A percentile compares a stretch with the other conserved stretches of the same genome.
phyloP scores from a whole-genome alignment of 2,888 invertebrate genomes.

The Amiota mariae region DNA sequence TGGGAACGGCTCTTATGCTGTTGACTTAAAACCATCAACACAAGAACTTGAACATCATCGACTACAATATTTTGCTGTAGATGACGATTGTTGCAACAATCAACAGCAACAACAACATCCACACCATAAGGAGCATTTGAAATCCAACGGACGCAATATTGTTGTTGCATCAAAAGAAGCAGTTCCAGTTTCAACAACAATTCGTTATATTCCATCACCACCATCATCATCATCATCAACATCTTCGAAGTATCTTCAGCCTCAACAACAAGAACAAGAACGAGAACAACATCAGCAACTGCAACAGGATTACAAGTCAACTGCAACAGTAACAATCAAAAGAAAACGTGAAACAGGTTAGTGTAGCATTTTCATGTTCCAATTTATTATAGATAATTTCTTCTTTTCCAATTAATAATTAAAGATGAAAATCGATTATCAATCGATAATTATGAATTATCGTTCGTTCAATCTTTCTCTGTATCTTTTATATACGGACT shows the following conservation, averaged over 20 bases:
- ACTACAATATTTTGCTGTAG: not conserved
- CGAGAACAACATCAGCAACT: conserved; percentile 46
- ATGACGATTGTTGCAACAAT: conserved; percentile 27
- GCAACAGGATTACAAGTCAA: conserved; percentile 45
- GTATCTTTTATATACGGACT: not conserved
- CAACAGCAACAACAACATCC: conserved; percentile 36
- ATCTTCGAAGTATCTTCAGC: conserved; percentile 41
- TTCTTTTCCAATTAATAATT: too few relatives aligned
- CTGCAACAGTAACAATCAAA: conserved; percentile 52
- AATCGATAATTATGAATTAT: conserved; percentile 12
- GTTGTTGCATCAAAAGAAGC: conserved; percentile 28
- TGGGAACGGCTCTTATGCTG: conserved; percentile 35
- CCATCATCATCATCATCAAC: conserved; percentile 41
- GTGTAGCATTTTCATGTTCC: conserved; percentile 32
- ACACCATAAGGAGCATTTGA: conserved; percentile 41
- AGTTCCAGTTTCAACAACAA: conserved; percentile 35
- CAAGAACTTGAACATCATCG: conserved; percentile 45
- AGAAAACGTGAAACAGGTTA: conserved; percentile 63
- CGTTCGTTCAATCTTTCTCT: not conserved
- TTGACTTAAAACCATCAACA: conserved; percentile 45
- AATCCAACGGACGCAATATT: conserved; percentile 31
- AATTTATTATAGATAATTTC: conserved; percentile 21
- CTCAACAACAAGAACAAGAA: conserved; percentile 35
- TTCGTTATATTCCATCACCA: conserved; percentile 28
- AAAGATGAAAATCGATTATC: conserved; percentile 20